Conservation (phyloP, 2,113 vertebrate genomes). For the Craseonycteris thonglongyai region DNA sequence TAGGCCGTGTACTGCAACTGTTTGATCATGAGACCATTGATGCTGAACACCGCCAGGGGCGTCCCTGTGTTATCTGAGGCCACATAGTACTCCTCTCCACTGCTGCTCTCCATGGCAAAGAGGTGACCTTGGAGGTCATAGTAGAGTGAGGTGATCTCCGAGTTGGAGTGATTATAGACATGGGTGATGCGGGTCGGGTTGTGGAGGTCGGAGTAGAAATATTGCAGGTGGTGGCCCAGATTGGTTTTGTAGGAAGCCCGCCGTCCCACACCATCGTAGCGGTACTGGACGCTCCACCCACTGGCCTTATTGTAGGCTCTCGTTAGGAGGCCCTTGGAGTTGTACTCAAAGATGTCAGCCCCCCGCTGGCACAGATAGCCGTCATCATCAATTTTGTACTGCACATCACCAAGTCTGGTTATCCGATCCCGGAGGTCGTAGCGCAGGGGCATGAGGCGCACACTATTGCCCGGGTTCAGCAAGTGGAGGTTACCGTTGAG, state of each 20-base stretch:
- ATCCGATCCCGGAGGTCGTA: conserved; percentile 97
- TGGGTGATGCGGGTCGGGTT: conserved; percentile 94
- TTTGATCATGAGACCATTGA: conserved; percentile 98
- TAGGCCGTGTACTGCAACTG: conserved; percentile 98
- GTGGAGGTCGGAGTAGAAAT: conserved; percentile 97
- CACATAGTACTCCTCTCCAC: conserved; percentile 96
- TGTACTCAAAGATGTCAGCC: conserved; percentile 94
- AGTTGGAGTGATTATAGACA: conserved; percentile 98
- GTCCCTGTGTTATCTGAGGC: conserved; percentile 98
- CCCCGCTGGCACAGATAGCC: conserved; percentile 95
- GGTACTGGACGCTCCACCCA: conserved; percentile 96
- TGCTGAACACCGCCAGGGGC: conserved; percentile 96
- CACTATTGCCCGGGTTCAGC: conserved; percentile 93
- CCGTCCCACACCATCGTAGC: conserved; percentile 93
- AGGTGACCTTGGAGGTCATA: conserved; percentile 98
- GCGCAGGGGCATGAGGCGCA: conserved; percentile 92
- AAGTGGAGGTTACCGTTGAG: conserved; percentile 97
- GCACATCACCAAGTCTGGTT: conserved; percentile 93
- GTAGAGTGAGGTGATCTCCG: conserved; percentile 95
- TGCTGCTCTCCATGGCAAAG: conserved; percentile 99
- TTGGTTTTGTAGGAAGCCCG: conserved; percentile 96
- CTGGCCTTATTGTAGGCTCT: conserved; percentile 93
- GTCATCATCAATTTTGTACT: conserved; percentile 96
- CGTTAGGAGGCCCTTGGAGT: conserved; percentile 95
- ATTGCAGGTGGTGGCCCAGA: conserved; percentile 96